phyloP scores from a whole-genome alignment of 2,797 vertebrate genomes.

The Xiphophorus birchmanni region DNA sequence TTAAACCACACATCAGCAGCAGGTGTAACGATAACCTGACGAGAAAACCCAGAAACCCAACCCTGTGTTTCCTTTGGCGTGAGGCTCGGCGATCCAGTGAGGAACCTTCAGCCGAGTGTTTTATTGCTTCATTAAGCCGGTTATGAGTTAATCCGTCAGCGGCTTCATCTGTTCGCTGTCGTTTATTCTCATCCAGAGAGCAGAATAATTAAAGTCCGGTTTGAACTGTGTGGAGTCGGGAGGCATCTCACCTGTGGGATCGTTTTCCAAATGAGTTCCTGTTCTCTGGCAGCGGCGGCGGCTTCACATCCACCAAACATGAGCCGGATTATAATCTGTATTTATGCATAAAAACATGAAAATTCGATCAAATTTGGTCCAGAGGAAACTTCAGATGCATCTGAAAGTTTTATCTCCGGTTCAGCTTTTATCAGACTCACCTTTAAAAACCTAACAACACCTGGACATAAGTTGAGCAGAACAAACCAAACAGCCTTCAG shows the following conservation, averaged over 20 bases:
- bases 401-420: neutral
- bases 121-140: neutral
- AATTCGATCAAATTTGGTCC: neutral
- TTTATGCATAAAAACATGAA: slow-evolving; percentile 8
- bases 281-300: slow-evolving; percentile 24
- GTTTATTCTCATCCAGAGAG: neutral
- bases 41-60: neutral
- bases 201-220: neutral
- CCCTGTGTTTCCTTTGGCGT: neutral
- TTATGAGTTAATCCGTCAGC: slow-evolving; percentile 15
- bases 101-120: neutral
- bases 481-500: neutral
- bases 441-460: neutral
- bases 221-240: neutral
- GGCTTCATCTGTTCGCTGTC: slow-evolving; percentile 1
- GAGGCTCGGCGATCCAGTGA: neutral
- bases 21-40: slow-evolving; percentile 9
- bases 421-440: neutral
- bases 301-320: slow-evolving; percentile 1
- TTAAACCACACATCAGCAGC: slow-evolving; percentile 1
- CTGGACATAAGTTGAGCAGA: neutral
- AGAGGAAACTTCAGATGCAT: neutral
- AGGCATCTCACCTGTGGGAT: neutral
- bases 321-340: slow-evolving; percentile 37
- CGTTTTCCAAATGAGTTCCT: slow-evolving; percentile 3